Evolutionary conservation across 2,888 invertebrate genomes (phyloP).

Genomic region (Cantharis flavilabris): DNA sequence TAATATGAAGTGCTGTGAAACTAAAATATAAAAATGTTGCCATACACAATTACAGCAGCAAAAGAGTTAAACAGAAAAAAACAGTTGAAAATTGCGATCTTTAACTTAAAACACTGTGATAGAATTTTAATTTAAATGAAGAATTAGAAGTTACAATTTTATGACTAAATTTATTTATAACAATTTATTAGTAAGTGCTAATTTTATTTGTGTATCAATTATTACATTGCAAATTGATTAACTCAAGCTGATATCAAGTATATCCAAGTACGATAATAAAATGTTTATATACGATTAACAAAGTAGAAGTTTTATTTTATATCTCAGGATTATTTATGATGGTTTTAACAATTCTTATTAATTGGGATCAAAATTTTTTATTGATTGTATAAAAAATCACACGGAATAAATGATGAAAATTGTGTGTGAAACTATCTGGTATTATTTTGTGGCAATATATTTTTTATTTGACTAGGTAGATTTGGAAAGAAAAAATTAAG

Average conservation of each 20-base stretch:
- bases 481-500: conserved; percentile 4
- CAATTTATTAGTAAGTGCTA: neutral
- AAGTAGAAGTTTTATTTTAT: neutral
- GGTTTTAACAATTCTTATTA: neutral
- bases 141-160: neutral
- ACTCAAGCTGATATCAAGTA: neutral
- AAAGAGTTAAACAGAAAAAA: neutral
- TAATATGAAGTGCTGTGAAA: neutral
- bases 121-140: neutral
- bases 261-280: neutral
- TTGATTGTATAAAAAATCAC: neutral
- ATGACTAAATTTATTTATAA: neutral
- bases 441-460: neutral
- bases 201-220: neutral
- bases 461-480: neutral
- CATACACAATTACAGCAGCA: neutral
- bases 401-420: neutral
- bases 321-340: neutral
- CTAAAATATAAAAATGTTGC: neutral
- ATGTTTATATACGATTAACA: neutral
- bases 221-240: neutral
- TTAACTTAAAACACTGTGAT: neutral
- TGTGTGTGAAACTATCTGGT: neutral
- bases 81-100: neutral
- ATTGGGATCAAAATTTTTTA: neutral